Percentiles rank a stretch among this genome's conserved stretches.
These are phyloP conservation scores for Nothocercus julius DNA, from an alignment of 2,113 vertebrate species.

Conservation along the genomic window DNA sequence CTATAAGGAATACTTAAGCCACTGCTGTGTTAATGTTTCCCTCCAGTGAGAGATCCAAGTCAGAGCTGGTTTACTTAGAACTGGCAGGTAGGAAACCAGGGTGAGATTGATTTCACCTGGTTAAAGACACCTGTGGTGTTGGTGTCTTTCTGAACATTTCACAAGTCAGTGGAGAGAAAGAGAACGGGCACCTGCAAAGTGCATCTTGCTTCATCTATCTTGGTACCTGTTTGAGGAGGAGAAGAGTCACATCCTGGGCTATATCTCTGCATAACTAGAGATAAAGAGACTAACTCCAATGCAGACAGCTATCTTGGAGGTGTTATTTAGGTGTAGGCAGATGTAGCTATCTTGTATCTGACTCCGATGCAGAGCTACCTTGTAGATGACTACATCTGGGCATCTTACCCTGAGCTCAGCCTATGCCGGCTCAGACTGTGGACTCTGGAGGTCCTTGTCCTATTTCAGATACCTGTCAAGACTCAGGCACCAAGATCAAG, in stretches of 20 bases:
- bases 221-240: background rate
- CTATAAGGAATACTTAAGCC: background rate
- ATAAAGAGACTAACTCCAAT: background rate
- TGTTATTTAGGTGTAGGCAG: too few relatives aligned
- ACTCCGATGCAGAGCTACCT: background rate
- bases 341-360: too few relatives aligned
- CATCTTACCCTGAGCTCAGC: background rate
- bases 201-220: background rate
- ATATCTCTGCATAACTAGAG: background rate
- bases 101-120: background rate
- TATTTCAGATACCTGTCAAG: background rate
- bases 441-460: background rate
- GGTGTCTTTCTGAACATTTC: background rate
- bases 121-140: background rate
- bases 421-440: background rate
- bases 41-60: background rate
- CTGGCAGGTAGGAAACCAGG: background rate
- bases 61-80: background rate
- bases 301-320: background rate
- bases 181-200: fast-evolving
- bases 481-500: background rate
- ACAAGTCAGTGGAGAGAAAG: background rate
- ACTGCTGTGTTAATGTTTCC: background rate
- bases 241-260: background rate
- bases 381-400: background rate